Base-by-base conservation (phyloP, 2,888 invertebrate genomes). In the Lasius fuliginosus region DNA sequence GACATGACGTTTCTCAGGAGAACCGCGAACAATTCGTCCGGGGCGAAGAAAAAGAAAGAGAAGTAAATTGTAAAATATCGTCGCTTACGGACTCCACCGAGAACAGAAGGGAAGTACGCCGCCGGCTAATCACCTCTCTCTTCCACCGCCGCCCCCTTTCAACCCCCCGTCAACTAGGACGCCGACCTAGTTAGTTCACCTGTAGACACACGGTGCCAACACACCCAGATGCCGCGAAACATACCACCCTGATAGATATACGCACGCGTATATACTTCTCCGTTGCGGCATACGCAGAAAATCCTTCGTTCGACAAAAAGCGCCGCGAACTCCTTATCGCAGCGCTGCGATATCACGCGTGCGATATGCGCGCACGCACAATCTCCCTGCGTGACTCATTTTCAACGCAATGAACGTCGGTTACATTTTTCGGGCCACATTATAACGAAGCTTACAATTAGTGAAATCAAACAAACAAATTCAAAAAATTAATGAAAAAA, bases 151-250 rank as follows among this genome's bases (percentile, higher is more conserved):
- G 49, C n/a, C 75, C 73, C 82, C n/a, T n/a, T 33, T 53, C 81
- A 81, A 71, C 79, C 64, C 82, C 73, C 82, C 82, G 64, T 87
- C 88, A 92, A 93, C 90, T 91, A 90, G 92, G 92, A 92, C 92
- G 90, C 87, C 90, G 93, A 93, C 93, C 93, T 83, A 93, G 92
- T 93, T 93, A 93, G 88, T 92, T 92, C 89, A 92, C 91, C 93
- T 92, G 92, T 91, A 89, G 91, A 90, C 90, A 90, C 90, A 86
- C 90, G 84, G 81, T 85, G 89, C 86, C 85, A 84, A 86, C 85
- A 88, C 88, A 85, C 76, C 74, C 86, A 71, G 73, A 88, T 88
- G 74, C 84, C 87, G 88, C 87, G 27, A 6, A 18, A 12, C 49
- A 18, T 40, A 87, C 64, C 81, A 75, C 79, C 74, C 82, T 84